phyloP scores from a whole-genome alignment of 2,797 vertebrate species.

The Sebastes taczanowskii region DNA sequence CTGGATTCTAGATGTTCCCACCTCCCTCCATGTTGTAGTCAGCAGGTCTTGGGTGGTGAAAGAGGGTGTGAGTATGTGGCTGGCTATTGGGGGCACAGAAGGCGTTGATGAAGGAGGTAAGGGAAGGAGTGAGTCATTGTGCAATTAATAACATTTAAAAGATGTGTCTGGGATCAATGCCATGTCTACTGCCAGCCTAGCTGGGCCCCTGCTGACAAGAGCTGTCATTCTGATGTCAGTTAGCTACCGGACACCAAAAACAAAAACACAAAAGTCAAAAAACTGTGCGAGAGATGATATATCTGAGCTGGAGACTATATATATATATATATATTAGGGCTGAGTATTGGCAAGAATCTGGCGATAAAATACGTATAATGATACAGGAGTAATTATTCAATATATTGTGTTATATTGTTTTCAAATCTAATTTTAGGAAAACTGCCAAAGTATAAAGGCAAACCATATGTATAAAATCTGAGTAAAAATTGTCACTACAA shows the following conservation, averaged over 20 bases:
- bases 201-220: constrained; percentile 22
- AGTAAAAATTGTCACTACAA: too few relatives aligned
- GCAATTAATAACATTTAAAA: constrained; percentile 54
- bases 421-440: too few relatives aligned
- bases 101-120: constrained; percentile 36
- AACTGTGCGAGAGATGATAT: neutral
- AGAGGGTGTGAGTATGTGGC: constrained; percentile 32
- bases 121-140: constrained; percentile 58
- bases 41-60: constrained; percentile 21
- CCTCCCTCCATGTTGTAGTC: constrained; percentile 19
- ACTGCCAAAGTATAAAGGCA: too few relatives aligned
- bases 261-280: too few relatives aligned
- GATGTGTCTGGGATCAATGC: constrained; percentile 42
- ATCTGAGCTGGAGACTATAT: neutral
- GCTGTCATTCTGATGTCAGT: constrained; percentile 26
- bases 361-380: too few relatives aligned
- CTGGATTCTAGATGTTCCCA: constrained; percentile 10
- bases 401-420: too few relatives aligned
- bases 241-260: neutral
- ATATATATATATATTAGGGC: too few relatives aligned
- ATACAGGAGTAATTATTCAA: too few relatives aligned
- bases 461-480: too few relatives aligned
- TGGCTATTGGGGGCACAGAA: constrained; percentile 18
- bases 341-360: too few relatives aligned
- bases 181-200: constrained; percentile 13